A percentile compares a stretch with the other conserved stretches of the same genome.
phyloP scores from a whole-genome alignment of 2,888 invertebrate species.

The Notodonta ziczac region DNA sequence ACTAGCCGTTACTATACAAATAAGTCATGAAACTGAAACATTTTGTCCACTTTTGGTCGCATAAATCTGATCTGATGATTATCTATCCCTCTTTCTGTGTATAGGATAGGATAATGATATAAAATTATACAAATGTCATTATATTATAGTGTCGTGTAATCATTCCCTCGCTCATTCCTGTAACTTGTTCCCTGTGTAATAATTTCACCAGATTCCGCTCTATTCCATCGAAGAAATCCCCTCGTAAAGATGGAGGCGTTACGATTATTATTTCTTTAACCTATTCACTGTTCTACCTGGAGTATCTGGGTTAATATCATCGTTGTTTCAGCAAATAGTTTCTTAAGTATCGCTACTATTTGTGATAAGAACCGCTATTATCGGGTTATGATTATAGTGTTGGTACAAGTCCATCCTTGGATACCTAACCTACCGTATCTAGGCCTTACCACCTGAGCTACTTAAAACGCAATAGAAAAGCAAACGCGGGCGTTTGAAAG shows the following conservation, averaged over 20 bases:
- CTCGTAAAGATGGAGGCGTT: constrained; percentile 73
- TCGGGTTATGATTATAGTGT: background rate
- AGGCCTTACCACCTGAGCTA: too few species aligned
- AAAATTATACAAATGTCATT: too few species aligned
- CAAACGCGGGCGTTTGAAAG: too few species aligned
- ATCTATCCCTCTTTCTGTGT: too few species aligned
- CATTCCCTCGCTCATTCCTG: constrained; percentile 23
- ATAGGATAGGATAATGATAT: too few species aligned
- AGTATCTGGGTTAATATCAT: background rate
- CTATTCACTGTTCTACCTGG: constrained; percentile 19
- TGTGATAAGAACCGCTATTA: background rate
- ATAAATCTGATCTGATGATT: too few species aligned
- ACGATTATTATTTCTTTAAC: constrained; percentile 41
- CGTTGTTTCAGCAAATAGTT: background rate
- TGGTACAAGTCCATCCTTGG: too few species aligned
- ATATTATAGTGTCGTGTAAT: background rate
- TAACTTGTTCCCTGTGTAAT: constrained; percentile 35
- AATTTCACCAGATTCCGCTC: constrained; percentile 59
- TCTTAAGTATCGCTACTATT: background rate
- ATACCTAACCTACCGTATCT: too few species aligned
- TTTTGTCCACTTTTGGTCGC: too few species aligned
- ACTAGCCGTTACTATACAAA: too few species aligned
- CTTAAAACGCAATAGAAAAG: too few species aligned
- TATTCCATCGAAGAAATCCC: constrained; percentile 72
- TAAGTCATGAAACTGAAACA: too few species aligned